Base-by-base conservation (phyloP, 2,888 invertebrate genomes). In the Pteria penguin region DNA sequence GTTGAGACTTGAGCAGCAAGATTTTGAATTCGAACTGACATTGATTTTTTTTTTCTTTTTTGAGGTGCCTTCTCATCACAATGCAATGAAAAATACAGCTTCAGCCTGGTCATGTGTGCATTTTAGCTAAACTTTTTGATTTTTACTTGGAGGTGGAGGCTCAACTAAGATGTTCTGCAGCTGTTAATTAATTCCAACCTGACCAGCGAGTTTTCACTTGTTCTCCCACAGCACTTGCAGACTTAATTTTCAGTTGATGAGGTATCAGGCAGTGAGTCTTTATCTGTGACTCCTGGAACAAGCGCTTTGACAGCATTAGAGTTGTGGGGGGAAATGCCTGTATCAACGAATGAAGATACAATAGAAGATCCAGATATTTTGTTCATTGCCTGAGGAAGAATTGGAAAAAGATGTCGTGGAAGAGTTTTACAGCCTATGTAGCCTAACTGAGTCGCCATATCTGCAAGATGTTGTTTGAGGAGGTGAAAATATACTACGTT, bases 401-500 rank as follows among this genome's bases (percentile, higher is more conserved):
- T 27, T n/a, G 52, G 54, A 27, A 61, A 61, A 2, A 52, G 24
- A 24, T 22, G 4, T 36, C 70, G 0, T 29, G 62, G 54, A 0
- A 70, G 31, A 22, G 54, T 31, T 52, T 62, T 62, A 5, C 58
- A 22, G 1, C 70, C 70, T 8, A 52, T 24, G 27, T 36, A 70
- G 2, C 61, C 60, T 2, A 70, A 27, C 2, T 26, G 52, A 4
- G 31, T 31, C n/a, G 62, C 33, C 4, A 62, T 5, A 70, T 62
- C 62, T 5, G 61, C 52, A 26, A 4, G 27, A 22, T 70, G 45
- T 11, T 61, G 52, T 70, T 70, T 70, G 4, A 70, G 62, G 14
- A 33, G 26, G 31, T 70, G 31, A 62, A 70, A 70, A 24, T 70
- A 70, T 0, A 61, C 61, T 22, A 65, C 55, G 65, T 72, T 65